phyloP scores from a whole-genome alignment of 2,888 invertebrate species.

The Apamea anceps region DNA sequence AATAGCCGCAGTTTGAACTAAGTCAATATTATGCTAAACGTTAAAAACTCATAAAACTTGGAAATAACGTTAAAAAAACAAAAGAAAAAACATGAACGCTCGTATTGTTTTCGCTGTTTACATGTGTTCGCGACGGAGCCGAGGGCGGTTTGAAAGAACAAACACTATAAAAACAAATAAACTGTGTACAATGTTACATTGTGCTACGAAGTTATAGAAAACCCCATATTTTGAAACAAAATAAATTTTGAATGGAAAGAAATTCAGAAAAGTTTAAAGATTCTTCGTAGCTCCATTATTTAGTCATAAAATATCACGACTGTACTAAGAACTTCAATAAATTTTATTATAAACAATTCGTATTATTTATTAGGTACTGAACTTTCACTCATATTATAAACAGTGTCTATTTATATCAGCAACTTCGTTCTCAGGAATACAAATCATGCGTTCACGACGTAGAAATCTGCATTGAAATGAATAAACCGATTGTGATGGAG shows the following conservation, averaged over 20 bases:
- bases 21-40: slow-evolving; percentile 45
- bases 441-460: slow-evolving; percentile 26
- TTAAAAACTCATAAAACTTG: slow-evolving; percentile 59
- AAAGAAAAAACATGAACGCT: slow-evolving; percentile 47
- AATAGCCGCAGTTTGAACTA: slow-evolving; percentile 24
- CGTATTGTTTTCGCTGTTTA: slow-evolving; percentile 63
- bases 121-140: slow-evolving; percentile 52
- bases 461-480: slow-evolving; percentile 41
- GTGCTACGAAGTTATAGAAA: slow-evolving; percentile 34
- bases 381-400: slow-evolving; percentile 45
- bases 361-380: slow-evolving; percentile 18
- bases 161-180: slow-evolving; percentile 62
- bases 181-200: slow-evolving; percentile 51
- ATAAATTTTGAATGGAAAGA: not conserved
- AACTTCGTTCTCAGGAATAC: slow-evolving; percentile 39
- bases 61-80: slow-evolving; percentile 35
- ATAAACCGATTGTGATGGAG: slow-evolving; percentile 33
- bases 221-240: not conserved
- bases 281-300: not conserved
- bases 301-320: not conserved
- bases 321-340: too few species aligned
- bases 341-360: not conserved
- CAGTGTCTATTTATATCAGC: slow-evolving; percentile 36
- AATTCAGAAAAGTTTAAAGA: not conserved
- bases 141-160: slow-evolving; percentile 53